Conservation (phyloP, 2,888 invertebrate species). For the Melinaea menophilus region DNA sequence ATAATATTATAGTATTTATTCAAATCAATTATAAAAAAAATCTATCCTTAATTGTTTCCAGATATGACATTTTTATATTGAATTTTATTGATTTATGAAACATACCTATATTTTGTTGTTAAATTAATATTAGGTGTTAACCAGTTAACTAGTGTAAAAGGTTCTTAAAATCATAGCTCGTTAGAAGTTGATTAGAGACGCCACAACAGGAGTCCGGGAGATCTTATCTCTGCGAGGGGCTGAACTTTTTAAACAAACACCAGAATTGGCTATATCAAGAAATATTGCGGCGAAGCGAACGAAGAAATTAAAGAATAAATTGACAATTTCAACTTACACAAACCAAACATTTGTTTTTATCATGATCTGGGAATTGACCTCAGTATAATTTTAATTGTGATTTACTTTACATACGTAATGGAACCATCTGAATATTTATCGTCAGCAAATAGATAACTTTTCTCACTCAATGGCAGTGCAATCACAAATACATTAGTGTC, state of each 20-base stretch:
- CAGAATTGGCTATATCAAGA: constrained; percentile 16
- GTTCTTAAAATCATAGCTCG: constrained; percentile 38
- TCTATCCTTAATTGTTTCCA: too few relatives aligned
- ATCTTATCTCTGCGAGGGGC: constrained; percentile 35
- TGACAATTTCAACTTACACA: constrained; percentile 6
- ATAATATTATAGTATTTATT: not conserved
- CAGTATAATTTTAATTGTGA: not conserved
- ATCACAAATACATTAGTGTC: constrained; percentile 63
- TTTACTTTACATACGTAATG: not conserved
- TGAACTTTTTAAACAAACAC: constrained; percentile 22
- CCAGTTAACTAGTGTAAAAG: constrained; percentile 5
- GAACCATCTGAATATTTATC: constrained; percentile 6
- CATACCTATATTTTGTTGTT: too few relatives aligned
- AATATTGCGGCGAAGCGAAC: not conserved
- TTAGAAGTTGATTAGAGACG: constrained; percentile 59
- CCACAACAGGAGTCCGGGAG: constrained; percentile 50
- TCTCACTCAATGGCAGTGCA: constrained; percentile 45
- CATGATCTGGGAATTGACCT: not conserved
- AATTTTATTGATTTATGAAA: too few relatives aligned
- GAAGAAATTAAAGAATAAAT: constrained; percentile 11
- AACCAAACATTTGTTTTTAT: not conserved
- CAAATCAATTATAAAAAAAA: too few relatives aligned
- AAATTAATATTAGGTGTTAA: too few relatives aligned
- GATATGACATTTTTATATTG: too few relatives aligned
- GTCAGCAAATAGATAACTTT: constrained; percentile 5